Conservation (phyloP, 2,888 invertebrate species). For the Tortricodes alternella region DNA sequence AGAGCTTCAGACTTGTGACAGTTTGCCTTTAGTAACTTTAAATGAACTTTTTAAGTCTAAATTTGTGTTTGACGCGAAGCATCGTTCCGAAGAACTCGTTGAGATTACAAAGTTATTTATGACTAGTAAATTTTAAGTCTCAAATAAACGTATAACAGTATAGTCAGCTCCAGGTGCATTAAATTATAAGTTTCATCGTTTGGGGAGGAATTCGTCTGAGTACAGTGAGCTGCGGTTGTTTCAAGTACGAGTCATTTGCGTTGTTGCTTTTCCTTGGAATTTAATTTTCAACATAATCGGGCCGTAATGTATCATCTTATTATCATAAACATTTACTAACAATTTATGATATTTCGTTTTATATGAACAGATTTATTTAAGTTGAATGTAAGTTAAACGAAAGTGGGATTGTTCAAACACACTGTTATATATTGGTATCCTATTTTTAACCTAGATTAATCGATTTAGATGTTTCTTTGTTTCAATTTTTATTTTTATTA, state of each 20-base stretch:
- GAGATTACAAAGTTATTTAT: constrained; percentile 6
- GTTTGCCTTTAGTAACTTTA: not conserved
- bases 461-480: too few relatives aligned
- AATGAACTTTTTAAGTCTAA: not conserved
- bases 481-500: too few relatives aligned
- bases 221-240: constrained; percentile 32
- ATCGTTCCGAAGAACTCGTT: not conserved
- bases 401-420: too few relatives aligned
- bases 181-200: constrained; percentile 49
- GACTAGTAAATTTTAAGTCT: not conserved
- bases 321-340: too few relatives aligned
- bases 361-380: too few relatives aligned
- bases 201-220: constrained; percentile 43
- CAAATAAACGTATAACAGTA: not conserved
- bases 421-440: too few relatives aligned
- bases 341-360: too few relatives aligned
- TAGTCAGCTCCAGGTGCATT: constrained; percentile 42
- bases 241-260: not conserved
- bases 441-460: too few relatives aligned
- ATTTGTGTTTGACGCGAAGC: not conserved
- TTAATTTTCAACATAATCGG: too few relatives aligned
- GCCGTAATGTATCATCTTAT: too few relatives aligned
- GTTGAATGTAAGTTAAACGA: too few relatives aligned
- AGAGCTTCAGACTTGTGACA: not conserved
- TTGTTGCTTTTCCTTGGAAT: not conserved